These are phyloP conservation scores for Okamejei kenojei DNA, from an alignment of 2,797 vertebrate species.

Conservation along the genomic window DNA sequence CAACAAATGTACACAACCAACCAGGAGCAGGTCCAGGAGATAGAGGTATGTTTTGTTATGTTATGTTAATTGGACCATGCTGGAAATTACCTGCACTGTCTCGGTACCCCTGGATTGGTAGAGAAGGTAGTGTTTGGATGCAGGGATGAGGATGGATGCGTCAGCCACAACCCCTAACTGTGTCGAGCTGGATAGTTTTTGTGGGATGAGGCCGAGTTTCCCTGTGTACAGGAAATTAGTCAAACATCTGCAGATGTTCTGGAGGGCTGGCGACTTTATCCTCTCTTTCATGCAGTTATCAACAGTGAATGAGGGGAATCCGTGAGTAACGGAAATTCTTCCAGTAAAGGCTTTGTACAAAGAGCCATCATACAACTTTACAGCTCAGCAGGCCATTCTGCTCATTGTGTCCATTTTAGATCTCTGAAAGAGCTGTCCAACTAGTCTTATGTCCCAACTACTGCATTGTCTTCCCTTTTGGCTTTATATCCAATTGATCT, in stretches of 20 bases:
- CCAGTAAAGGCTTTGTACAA: neutral
- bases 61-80: no score
- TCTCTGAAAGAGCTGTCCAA: neutral
- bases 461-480: neutral
- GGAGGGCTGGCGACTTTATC: no score
- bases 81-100: neutral
- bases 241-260: neutral
- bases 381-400: neutral
- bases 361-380: neutral
- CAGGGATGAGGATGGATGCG: neutral
- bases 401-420: neutral
- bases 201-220: neutral
- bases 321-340: no score
- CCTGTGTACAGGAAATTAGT: neutral
- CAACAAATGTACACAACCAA: slow-evolving; percentile 97
- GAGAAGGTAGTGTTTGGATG: neutral
- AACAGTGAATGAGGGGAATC: neutral
- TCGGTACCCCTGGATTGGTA: no score
- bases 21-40: slow-evolving; percentile 94
- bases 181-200: neutral
- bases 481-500: neutral
- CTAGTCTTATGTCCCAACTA: neutral
- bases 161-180: neutral
- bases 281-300: neutral
- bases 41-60: no score